Conservation (phyloP, 2,797 vertebrate species). For the Caiman crocodilus region DNA sequence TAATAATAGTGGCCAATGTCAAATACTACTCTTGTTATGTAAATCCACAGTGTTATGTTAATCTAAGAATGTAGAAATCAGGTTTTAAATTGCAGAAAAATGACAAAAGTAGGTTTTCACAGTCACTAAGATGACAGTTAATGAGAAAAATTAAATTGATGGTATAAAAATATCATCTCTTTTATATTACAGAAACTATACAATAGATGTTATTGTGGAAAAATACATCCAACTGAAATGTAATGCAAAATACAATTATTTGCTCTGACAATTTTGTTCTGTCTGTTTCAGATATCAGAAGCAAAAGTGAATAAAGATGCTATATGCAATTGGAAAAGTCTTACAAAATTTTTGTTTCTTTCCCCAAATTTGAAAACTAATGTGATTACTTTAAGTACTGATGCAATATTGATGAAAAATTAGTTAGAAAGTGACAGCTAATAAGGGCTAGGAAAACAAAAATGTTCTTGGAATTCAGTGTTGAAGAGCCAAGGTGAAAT, state of each 20-base stretch:
- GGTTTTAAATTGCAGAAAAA: not conserved
- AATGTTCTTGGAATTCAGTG: not conserved
- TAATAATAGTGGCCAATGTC: slow-evolving; percentile 49
- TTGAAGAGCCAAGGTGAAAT: slow-evolving; percentile 13
- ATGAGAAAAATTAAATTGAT: not conserved
- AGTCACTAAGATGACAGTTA: not conserved
- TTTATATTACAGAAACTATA: not conserved
- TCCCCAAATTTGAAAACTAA: slow-evolving; percentile 10
- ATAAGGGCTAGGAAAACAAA: not conserved
- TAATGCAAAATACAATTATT: not conserved
- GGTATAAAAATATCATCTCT: not conserved
- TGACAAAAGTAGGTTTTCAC: not conserved
- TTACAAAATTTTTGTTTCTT: not conserved
- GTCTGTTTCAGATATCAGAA: not conserved
- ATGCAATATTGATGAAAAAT: slow-evolving; percentile 36
- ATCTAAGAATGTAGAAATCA: not conserved
- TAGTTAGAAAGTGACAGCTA: not conserved
- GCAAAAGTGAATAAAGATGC: not conserved
- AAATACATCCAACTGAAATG: not conserved
- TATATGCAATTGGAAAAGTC: not conserved
- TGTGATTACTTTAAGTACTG: not conserved
- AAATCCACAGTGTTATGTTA: not conserved
- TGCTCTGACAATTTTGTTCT: not conserved
- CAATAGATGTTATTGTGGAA: not conserved
- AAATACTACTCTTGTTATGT: not conserved